These are phyloP conservation scores for Globicephala melas DNA, from an alignment of 2,113 vertebrate species.

Conservation along the genomic window DNA sequence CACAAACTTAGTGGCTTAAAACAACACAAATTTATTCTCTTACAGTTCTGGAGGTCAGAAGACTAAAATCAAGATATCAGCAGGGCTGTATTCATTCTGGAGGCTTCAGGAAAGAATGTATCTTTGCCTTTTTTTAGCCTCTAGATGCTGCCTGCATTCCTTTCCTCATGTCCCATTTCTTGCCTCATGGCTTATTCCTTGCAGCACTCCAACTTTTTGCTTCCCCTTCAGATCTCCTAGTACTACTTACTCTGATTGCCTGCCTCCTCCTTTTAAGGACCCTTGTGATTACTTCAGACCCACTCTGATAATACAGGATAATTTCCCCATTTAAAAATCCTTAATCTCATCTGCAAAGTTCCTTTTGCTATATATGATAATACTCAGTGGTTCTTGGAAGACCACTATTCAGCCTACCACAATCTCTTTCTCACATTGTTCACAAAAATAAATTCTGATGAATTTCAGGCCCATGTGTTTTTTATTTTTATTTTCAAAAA, in stretches of 20 bases:
- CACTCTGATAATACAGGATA: background rate
- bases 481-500: too few species aligned
- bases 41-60: background rate
- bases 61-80: background rate
- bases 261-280: background rate
- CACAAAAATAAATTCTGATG: background rate
- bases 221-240: background rate
- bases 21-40: background rate
- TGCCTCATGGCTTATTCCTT: background rate
- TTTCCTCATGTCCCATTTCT: background rate
- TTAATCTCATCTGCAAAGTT: background rate
- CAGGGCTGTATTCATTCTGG: background rate
- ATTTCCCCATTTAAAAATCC: background rate
- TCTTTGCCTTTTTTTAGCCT: background rate
- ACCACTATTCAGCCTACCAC: background rate
- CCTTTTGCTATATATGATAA: background rate
- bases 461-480: background rate
- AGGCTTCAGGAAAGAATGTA: background rate
- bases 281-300: background rate
- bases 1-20: background rate
- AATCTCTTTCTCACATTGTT: background rate
- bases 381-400: background rate
- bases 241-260: background rate
- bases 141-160: background rate
- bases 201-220: background rate